Evolutionary conservation across 2,888 invertebrate species (phyloP), one percentile per base, ranked within the genome.

Genomic region (Lycia hirtaria): DNA sequence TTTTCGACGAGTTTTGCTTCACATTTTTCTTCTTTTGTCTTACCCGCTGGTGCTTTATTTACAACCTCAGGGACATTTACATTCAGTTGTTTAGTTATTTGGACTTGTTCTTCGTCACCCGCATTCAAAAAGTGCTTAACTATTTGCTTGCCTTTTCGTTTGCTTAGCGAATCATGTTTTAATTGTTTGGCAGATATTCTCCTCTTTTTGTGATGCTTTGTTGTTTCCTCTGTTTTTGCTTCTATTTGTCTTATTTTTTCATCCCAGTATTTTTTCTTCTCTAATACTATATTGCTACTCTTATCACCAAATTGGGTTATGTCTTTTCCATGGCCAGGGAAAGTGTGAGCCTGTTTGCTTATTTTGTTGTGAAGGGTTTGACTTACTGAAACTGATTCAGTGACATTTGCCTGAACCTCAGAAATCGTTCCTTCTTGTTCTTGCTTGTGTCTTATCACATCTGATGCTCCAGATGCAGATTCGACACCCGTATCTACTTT

Each of bases 351-450:
- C 50, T 69, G 57, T 50, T 78, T 65, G 24, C 64, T 64, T 44
- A 69, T 55, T 56, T 73, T 51, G 57, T 67, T 64, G 60, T 71
- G 87, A 90, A 91, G 89, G 88, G 73, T 70, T 71, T 80, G 91
- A 92, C 91, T 92, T 92, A 71, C 92, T 91, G 89, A 90, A 84
- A 82, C 76, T 76, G 87, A 92, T 91, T 92, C 92, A 92, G 91
- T 87, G 82, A 79, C 86, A 82, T 80, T 85, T 80, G 81, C 68
- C 92, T 92, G 92, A 92, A 92, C 87, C 88, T 89, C 90, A 88
- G 92, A 92, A 92, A 91, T 92, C 92, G 73, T 76, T 76, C 87
- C 88, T 85, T 88, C 88, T 74, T 76, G 67, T 75, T 75, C 60
- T 60, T 70, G 73, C 67, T 74, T 72, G 73, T 84, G 87, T 92